Evolutionary conservation across 1,140 invertebrate genomes (phyloP).

Genomic region (Latrodectus geometricus): DNA sequence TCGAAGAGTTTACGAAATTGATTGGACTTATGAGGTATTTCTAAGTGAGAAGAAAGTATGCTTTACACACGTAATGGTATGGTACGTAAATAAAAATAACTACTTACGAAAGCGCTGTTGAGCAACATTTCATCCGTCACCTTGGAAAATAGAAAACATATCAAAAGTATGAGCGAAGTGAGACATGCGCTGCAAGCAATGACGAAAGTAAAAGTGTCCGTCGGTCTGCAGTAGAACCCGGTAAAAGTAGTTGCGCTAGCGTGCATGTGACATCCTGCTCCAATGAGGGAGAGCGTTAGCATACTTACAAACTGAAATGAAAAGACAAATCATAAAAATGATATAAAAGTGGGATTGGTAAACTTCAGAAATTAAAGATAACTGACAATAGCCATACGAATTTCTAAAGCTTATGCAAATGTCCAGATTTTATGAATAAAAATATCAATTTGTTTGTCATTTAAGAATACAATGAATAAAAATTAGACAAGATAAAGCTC

Average conservation of each 20-base stretch:
- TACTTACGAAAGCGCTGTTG: conserved; percentile 12
- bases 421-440: too few relatives aligned
- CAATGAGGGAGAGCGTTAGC: background rate
- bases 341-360: too few relatives aligned
- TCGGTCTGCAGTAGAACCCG: background rate
- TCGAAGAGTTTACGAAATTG: too few relatives aligned
- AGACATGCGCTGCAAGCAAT: background rate
- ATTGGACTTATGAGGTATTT: too few relatives aligned
- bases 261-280: background rate
- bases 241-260: background rate
- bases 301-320: background rate
- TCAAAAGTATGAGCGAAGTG: background rate
- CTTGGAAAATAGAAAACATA: conserved; percentile 15
- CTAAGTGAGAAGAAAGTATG: too few relatives aligned
- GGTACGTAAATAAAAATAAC: background rate
- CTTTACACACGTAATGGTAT: background rate
- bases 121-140: background rate
- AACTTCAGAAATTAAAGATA: too few relatives aligned
- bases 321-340: too few relatives aligned
- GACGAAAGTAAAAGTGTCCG: conserved; percentile 6
- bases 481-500: too few relatives aligned
- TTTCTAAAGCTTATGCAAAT: too few relatives aligned
- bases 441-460: too few relatives aligned
- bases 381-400: too few relatives aligned
- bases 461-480: too few relatives aligned